These are phyloP conservation scores for Thymallus thymallus DNA, from an alignment of 2,113 vertebrate genomes.

Conservation along the genomic window DNA sequence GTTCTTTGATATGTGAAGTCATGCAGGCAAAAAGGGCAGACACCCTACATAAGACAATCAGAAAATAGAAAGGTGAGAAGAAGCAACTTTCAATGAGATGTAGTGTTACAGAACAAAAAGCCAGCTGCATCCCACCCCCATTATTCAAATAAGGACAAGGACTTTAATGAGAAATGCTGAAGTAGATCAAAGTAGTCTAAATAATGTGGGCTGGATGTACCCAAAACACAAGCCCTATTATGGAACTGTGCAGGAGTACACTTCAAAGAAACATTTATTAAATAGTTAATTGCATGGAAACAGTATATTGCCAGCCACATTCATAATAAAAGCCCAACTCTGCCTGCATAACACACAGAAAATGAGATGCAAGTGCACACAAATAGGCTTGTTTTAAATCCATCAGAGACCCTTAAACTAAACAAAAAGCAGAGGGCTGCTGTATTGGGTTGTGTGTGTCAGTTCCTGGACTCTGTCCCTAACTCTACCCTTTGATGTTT, in stretches of 20 bases:
- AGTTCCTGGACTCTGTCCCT: conserved; percentile 49
- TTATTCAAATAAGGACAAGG: background rate
- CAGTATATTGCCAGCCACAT: background rate
- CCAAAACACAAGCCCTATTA: background rate
- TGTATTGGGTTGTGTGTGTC: conserved; percentile 50
- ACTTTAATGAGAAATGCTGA: conserved; percentile 5
- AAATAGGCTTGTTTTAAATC: conserved; percentile 50
- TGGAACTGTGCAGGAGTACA: background rate
- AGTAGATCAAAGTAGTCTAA: background rate
- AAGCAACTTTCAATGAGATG: too few species aligned
- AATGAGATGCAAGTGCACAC: conserved; percentile 25
- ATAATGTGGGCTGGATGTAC: background rate
- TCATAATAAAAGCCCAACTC: conserved; percentile 27
- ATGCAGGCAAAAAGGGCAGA: too few species aligned
- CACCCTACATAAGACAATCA: too few species aligned
- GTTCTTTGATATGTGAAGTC: too few species aligned
- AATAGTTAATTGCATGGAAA: conserved; percentile 17
- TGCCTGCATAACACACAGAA: background rate
- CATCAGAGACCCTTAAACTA: conserved; percentile 48
- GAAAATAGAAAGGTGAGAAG: too few species aligned
- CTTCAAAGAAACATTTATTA: conserved; percentile 10
- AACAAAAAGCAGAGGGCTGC: conserved; percentile 57
- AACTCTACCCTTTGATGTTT: conserved; percentile 49
- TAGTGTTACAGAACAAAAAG: too few species aligned
- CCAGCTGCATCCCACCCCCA: too few species aligned